A percentile compares a stretch with the other conserved stretches of the same genome.
phyloP scores from a whole-genome alignment of 2,797 vertebrate species.

The Champsocephalus esox region DNA sequence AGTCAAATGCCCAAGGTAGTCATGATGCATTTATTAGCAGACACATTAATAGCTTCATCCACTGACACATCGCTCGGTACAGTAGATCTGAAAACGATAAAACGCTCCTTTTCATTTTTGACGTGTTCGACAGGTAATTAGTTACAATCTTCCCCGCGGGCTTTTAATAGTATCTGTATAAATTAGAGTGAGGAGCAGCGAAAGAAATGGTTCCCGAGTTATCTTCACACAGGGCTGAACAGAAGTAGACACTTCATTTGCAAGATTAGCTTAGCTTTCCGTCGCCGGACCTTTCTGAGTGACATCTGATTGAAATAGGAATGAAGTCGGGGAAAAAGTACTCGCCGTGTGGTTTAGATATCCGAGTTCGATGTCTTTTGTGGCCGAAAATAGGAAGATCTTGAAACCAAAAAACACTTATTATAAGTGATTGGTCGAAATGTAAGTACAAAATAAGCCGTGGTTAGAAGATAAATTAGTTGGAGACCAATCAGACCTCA shows the following conservation, averaged over 20 bases:
- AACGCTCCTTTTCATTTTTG: conserved; percentile 26
- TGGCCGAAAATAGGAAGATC: neutral
- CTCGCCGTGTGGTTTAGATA: neutral
- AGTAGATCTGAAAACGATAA: neutral
- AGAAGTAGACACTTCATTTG: conserved; percentile 51
- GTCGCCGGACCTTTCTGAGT: conserved; percentile 26
- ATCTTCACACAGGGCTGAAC: conserved; percentile 32
- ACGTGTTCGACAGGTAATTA: conserved; percentile 55
- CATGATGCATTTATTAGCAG: neutral
- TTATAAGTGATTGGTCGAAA: conserved; percentile 26
- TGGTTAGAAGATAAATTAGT: neutral
- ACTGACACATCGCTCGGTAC: neutral
- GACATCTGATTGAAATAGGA: conserved; percentile 13
- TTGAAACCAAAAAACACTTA: conserved; percentile 14
- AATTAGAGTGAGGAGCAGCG: conserved; percentile 44
- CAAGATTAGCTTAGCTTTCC: conserved; percentile 53
- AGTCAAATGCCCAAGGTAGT: neutral
- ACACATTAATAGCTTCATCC: conserved; percentile 7
- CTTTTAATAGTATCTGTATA: conserved; percentile 32
- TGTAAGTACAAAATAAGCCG: neutral
- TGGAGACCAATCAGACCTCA: conserved; percentile 22
- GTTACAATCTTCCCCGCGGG: conserved; percentile 35
- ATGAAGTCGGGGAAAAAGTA: conserved; percentile 1
- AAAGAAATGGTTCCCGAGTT: conserved; percentile 38
- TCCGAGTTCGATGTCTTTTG: conserved; percentile 11